Evolutionary conservation across 92 coral and sea anemone genomes (phyloP), one percentile per base, ranked within the genome.

Genomic region (Heteractis magnifica): DNA sequence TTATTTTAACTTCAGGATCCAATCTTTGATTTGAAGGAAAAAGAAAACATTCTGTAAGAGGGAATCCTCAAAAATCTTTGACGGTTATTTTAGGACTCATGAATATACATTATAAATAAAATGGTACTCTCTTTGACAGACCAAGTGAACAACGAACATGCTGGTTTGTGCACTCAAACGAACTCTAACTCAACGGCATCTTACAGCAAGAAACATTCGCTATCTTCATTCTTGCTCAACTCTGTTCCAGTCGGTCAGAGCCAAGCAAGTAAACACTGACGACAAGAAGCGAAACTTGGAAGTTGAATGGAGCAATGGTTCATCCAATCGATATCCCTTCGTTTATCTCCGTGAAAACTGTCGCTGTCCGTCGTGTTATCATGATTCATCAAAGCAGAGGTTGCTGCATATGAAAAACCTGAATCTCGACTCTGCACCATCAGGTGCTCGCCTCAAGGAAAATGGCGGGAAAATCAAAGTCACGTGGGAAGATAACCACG

Each of bases 311-410:
- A 64, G 60, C 18, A 88, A 95, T 81, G 93, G 90, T 10, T 79
- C 89, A 49, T 60, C 82, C 51, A 85, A 77, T 52, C 77, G 79
- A 12, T 95, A 89, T 55, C 97, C 98, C 19, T 91, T 80, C 78
- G 85, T 91, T 6, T 93, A 89, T 41, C 91, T 95, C 8, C 93
- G 98, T 14, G 98, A 95, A 73, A 90, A 89, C 76, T 95, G 98
- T 65, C 93, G 68, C 49, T 95, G 97, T 71, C 76, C 91, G 12
- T 77, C 85, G 12, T 95, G 98, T 72, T 95, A 81, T 86, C 92
- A 93, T 78, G 65, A 80, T 19, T 72, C 86, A 12, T 93, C 97
- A 59, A 81, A 83, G 50, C 94, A 93, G 21, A 86, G 96, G 11
- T 71, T 90, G 15, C 48, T 89, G 59, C 92, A 95, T 72, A 79